Evolutionary conservation across 2,888 invertebrate species (phyloP).

Genomic region (Cybosia mesomella): DNA sequence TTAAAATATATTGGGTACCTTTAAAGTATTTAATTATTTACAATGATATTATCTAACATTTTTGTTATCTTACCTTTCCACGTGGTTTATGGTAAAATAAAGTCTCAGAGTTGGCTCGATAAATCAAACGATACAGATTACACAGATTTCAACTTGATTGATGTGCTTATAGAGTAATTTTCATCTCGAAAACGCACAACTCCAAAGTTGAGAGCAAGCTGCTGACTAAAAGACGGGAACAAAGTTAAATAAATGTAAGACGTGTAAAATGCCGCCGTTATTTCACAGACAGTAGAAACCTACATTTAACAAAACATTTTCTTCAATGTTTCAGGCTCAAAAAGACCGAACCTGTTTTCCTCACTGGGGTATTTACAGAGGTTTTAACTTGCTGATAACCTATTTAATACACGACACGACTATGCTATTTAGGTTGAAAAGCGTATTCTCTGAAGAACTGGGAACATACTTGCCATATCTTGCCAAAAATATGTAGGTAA

Average conservation of each 20-base stretch:
- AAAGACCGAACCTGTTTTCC: constrained; percentile 6
- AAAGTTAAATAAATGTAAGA: constrained; percentile 7
- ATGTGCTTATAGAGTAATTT: neutral
- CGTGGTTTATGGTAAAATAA: neutral
- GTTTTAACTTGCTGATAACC: constrained; percentile 12
- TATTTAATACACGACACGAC: constrained; percentile 2
- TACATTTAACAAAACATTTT: constrained; percentile 12
- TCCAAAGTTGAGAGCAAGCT: constrained; percentile 1
- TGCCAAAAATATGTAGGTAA: neutral
- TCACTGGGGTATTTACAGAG: neutral
- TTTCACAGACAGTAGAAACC: constrained; percentile 1
- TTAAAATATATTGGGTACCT: neutral
- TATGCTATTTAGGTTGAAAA: neutral
- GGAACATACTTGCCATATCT: neutral
- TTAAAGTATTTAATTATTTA: neutral
- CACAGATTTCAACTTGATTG: neutral
- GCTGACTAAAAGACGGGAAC: neutral
- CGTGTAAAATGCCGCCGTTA: neutral
- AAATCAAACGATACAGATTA: neutral
- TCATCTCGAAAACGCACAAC: neutral
- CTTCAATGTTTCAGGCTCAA: constrained; percentile 15
- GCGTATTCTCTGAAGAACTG: neutral
- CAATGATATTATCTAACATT: neutral
- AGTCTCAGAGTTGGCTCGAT: neutral
- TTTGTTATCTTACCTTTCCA: neutral